Percentiles rank a stretch among this genome's conserved stretches.
Conservation (phyloP, 2,888 invertebrate species). For the Drosophila fungiperda region DNA sequence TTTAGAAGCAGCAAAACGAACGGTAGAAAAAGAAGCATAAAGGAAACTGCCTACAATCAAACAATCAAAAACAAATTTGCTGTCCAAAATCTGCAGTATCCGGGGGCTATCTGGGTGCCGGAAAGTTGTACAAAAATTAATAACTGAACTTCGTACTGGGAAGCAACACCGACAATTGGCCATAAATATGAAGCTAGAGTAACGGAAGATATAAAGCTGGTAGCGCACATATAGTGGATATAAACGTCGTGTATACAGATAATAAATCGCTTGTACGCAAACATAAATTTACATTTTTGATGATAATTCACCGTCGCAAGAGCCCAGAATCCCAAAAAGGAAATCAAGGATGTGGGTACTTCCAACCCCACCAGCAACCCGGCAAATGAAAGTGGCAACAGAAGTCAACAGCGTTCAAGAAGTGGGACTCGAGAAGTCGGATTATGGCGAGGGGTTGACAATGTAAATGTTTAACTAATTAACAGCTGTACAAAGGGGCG, state of each 20-base stretch:
- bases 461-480: slow-evolving; percentile 74
- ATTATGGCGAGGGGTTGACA: slow-evolving; percentile 28
- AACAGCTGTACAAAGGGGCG: slow-evolving; percentile 47
- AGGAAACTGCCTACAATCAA: slow-evolving; percentile 39
- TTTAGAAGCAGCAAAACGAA: background rate
- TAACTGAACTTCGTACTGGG: slow-evolving; percentile 55
- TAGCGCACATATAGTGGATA: slow-evolving; percentile 4
- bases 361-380: background rate
- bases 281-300: slow-evolving; percentile 81
- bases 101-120: slow-evolving; percentile 38
- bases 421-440: slow-evolving; percentile 6
- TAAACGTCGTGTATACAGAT: slow-evolving; percentile 23
- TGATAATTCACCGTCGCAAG: slow-evolving; percentile 59
- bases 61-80: slow-evolving; percentile 32
- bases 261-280: slow-evolving; percentile 70
- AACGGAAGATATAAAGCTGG: slow-evolving; percentile 5
- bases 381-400: slow-evolving; percentile 51
- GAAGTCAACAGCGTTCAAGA: slow-evolving; percentile 54
- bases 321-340: background rate
- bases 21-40: slow-evolving; percentile 15
- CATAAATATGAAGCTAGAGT: slow-evolving; percentile 58
- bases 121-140: slow-evolving; percentile 56
- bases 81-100: slow-evolving; percentile 7
- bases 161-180: slow-evolving; percentile 33
- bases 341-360: background rate